Base-by-base conservation (phyloP, 2,888 invertebrate genomes). In the Acanthacorydalis orientalis region DNA sequence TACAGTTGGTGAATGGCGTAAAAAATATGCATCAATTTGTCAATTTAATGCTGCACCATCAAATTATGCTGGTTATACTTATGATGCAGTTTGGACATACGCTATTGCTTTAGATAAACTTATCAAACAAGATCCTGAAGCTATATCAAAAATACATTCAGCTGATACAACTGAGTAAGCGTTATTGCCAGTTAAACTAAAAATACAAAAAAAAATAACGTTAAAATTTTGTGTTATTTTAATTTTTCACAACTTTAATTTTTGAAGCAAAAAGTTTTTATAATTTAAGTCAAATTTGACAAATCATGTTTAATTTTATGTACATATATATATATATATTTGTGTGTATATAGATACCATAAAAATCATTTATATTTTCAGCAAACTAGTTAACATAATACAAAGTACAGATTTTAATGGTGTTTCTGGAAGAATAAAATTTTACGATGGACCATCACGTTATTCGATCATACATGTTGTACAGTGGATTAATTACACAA, bases 1-100 rank as follows among this genome's bases (percentile, higher is more conserved):
- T 15, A 78, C 79, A 0, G 77, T 86, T 0, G 63, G 66, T 0
- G 59, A 77, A 50, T 87, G 84, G 82, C 66, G 68, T 51, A 49
- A 65, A 9, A 59, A 64, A 1, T 77, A 76, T 55, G 59, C 63
- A 15, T 6, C 40, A 14, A 15, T 35, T 16, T 16, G 33, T 32
- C 31, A 52, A 4, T 62, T 64, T 51, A 48, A 48, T 10, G 40
- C 48, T 41, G 56, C 56, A 9, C 46, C 54, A 16, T 80, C 80
- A 1, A 71, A 75, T 53, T 85, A 82, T 59, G 81, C 80, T 1
- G 81, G 82, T 1, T 86, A 78, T 59, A 81, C 83, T 0, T 87
- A 87, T 57, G 87, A 87, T 63, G 85, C 84, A 0, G 80, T 86
- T 45, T 87, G 87, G 86, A 77, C 78, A 0, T 86, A 81, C 61